Base-by-base conservation (phyloP, 2,797 vertebrate genomes). In the Gastrophryne carolinensis region DNA sequence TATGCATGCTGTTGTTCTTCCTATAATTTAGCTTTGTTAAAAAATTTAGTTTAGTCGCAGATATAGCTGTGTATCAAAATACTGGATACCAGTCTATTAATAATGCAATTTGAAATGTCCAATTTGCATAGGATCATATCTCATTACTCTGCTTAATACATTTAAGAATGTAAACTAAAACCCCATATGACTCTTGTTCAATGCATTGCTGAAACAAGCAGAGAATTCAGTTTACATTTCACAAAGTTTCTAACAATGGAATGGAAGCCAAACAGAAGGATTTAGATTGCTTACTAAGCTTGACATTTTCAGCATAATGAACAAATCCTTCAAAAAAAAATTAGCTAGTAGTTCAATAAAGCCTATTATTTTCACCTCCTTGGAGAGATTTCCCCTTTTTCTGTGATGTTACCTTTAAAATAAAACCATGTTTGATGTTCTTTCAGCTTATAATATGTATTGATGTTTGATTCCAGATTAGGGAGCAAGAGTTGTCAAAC, bases 291-390 rank as follows among this genome's bases (percentile, higher is more conserved):
- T 78, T 78, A 78, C 75, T 65, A 66, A 78, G 75, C 67, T 53
- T 78, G 75, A 78, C 75, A 78, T 78, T 78, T 44, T 72, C 68
- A 72, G 56, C 75, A 78, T 78, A 78, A 78, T 72, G 75, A 72
- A 72, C 75, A 78, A 78, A 78, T 78, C 50, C 67, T 78, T 78
- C 60, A 72, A 78, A 72, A 60, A 39, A 78, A 78, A 65, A 78
- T 78, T 72, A 78, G 68, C 67, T 64, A 32, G 66, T 58, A 68
- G 75, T 72, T 78, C 75, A 78, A 78, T 78, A 78, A 71, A 78
- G 60, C 17, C 23, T 52, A 78, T 76, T 78, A 78, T 78, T 72
- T 78, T 78, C 53, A 72, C 75, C 60, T 78, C 75, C 75, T 65
- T 72, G 52, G 68, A 78, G 75, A 78, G 23, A 72, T 57, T 47